Percentiles rank a stretch among this genome's conserved stretches.
Conservation (phyloP, 1,140 invertebrate genomes). For the Listronotus oregonensis region DNA sequence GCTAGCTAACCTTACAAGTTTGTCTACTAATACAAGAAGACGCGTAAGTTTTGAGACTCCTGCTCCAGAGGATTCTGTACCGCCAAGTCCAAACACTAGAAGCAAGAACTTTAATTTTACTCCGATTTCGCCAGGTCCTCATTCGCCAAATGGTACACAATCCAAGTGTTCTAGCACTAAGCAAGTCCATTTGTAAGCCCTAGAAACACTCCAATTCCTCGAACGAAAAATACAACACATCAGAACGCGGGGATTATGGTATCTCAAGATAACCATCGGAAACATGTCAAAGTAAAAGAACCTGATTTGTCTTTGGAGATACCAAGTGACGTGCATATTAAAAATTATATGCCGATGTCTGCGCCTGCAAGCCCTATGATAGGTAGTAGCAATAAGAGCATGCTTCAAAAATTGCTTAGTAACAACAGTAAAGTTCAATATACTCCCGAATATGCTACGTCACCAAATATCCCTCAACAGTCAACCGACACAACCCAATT, state of each 20-base stretch:
- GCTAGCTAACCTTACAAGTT: slow-evolving; percentile 18
- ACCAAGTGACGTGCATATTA: slow-evolving; percentile 40
- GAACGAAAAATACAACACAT: slow-evolving; percentile 52
- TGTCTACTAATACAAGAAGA: slow-evolving; percentile 53
- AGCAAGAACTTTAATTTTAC: slow-evolving; percentile 81
- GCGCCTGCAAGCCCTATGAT: slow-evolving; percentile 64
- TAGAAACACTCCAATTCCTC: slow-evolving; percentile 72
- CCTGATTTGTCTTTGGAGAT: slow-evolving; percentile 46
- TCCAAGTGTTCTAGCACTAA: slow-evolving; percentile 62
- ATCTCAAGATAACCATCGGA: slow-evolving; percentile 21
- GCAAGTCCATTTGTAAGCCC: slow-evolving; percentile 86
- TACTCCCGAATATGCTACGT: slow-evolving; percentile 52
- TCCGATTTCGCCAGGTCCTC: slow-evolving; percentile 66
- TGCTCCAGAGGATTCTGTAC: slow-evolving; percentile 55
- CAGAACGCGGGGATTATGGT: slow-evolving; percentile 38
- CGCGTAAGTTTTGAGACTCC: slow-evolving; percentile 68
- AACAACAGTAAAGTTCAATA: slow-evolving; percentile 50
- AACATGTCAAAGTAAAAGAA: slow-evolving; percentile 42
- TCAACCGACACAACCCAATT: slow-evolving; percentile 50
- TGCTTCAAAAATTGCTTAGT: slow-evolving; percentile 48
- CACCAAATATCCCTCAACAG: slow-evolving; percentile 51
- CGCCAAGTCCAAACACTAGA: slow-evolving; percentile 64
- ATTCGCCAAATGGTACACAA: slow-evolving; percentile 62
- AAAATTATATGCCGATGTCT: slow-evolving; percentile 61
- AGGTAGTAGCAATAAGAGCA: slow-evolving; percentile 38